A percentile compares a stretch with the other conserved stretches of the same genome.
phyloP scores from a whole-genome alignment of 1,140 invertebrate genomes.

The Drosophila serrata region DNA sequence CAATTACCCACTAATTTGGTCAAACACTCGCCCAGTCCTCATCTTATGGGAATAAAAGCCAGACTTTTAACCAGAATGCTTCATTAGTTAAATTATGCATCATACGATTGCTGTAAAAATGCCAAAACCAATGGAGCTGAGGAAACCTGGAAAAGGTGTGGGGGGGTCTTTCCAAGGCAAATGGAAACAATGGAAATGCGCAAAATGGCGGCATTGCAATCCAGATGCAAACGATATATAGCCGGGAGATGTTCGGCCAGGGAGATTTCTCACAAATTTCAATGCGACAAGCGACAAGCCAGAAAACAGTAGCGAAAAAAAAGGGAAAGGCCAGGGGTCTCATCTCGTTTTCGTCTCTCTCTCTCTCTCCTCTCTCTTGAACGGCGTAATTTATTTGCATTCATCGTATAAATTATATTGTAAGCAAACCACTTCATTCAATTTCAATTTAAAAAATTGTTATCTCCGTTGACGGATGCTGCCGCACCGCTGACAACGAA shows the following conservation, averaged over 20 bases:
- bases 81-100: slow-evolving; percentile 81
- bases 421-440: slow-evolving; percentile 85
- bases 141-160: slow-evolving; percentile 19
- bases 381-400: slow-evolving; percentile 84
- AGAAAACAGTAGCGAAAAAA: slow-evolving; percentile 41
- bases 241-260: slow-evolving; percentile 27
- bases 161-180: slow-evolving; percentile 1
- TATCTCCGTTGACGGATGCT: slow-evolving; percentile 82
- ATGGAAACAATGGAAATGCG: slow-evolving; percentile 45
- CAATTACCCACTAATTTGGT: slow-evolving; percentile 27
- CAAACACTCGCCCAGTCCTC: background rate
- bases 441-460: slow-evolving; percentile 85
- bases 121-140: slow-evolving; percentile 49
- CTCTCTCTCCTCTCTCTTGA: slow-evolving; percentile 13
- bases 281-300: slow-evolving; percentile 59
- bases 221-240: slow-evolving; percentile 80
- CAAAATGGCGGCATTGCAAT: slow-evolving; percentile 78
- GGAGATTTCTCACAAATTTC: slow-evolving; percentile 83
- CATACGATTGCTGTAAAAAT: slow-evolving; percentile 74
- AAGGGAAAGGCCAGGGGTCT: slow-evolving; percentile 65
- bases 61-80: slow-evolving; percentile 51
- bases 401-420: slow-evolving; percentile 85
- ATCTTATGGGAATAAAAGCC: slow-evolving; percentile 6
- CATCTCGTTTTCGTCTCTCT: slow-evolving; percentile 29
- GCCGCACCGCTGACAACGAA: slow-evolving; percentile 78